These are phyloP conservation scores for Cryptoprocta ferox DNA, from an alignment of 2,797 vertebrate genomes.

Conservation along the genomic window DNA sequence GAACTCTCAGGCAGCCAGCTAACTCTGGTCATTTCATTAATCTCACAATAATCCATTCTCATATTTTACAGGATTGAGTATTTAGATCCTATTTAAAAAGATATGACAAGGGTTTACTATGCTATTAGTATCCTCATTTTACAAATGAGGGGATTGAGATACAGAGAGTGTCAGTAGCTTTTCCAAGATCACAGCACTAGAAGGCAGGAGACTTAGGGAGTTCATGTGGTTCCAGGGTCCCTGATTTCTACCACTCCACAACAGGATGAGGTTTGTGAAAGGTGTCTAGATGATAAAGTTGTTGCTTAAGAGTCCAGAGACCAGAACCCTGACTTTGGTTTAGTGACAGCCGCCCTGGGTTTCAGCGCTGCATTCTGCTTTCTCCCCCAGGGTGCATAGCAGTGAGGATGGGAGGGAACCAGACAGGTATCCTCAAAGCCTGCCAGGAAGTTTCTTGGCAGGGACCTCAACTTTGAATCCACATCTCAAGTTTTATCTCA, in stretches of 20 bases:
- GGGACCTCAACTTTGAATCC: neutral
- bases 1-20: neutral
- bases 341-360: neutral
- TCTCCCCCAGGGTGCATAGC: accelerated
- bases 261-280: neutral
- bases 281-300: neutral
- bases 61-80: neutral
- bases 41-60: neutral
- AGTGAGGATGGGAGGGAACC: neutral
- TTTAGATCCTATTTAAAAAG: neutral
- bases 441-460: neutral
- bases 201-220: neutral
- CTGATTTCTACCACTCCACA: neutral
- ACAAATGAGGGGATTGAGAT: neutral
- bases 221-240: neutral
- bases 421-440: neutral
- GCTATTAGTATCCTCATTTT: neutral
- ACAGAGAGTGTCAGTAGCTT: neutral
- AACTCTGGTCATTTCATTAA: neutral
- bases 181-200: neutral
- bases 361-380: neutral
- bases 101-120: neutral
- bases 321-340: neutral
- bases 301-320: neutral
- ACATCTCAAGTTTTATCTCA: conserved; percentile 19